These are phyloP conservation scores for Aspidapion aeneum DNA, from an alignment of 2,888 invertebrate species.

Conservation along the genomic window DNA sequence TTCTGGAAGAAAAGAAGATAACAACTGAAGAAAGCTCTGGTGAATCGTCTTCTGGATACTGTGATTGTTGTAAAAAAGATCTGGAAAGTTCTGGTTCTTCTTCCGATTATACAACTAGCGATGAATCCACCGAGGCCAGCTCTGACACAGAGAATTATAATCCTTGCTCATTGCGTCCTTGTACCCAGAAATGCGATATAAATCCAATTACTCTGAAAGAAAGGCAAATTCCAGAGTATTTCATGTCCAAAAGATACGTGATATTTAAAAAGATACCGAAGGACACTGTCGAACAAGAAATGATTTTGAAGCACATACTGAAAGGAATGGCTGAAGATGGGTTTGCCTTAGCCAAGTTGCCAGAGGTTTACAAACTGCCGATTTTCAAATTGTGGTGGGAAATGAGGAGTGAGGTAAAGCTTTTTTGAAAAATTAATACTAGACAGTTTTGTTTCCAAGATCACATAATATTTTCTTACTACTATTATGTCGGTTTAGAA, in stretches of 20 bases:
- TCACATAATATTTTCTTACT: neutral
- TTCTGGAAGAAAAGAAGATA: too few species aligned
- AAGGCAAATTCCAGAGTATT: constrained; percentile 9
- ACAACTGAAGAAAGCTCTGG: too few species aligned
- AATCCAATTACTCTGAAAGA: neutral
- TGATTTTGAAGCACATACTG: constrained; percentile 30
- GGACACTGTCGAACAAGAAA: constrained; percentile 27
- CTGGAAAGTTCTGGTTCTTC: too few species aligned
- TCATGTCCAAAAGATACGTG: constrained; percentile 32
- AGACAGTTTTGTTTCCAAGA: constrained; percentile 19
- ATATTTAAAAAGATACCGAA: constrained; percentile 38
- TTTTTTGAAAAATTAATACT: constrained; percentile 36
- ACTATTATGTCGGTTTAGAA: too few species aligned
- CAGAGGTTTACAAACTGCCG: constrained; percentile 42
- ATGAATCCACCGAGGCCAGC: too few species aligned
- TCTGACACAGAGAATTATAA: too few species aligned
- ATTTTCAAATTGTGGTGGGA: constrained; percentile 45
- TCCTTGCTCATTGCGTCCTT: too few species aligned
- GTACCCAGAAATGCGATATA: neutral
- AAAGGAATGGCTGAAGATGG: constrained; percentile 42
- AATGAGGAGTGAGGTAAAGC: constrained; percentile 34
- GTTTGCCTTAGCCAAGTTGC: constrained; percentile 44
- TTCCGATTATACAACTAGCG: too few species aligned
- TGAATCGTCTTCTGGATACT: too few species aligned
- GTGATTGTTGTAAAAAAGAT: too few species aligned